Percentiles rank a stretch among this genome's conserved stretches.
phyloP scores from a whole-genome alignment of 1,140 invertebrate genomes.

The Atta colombica region DNA sequence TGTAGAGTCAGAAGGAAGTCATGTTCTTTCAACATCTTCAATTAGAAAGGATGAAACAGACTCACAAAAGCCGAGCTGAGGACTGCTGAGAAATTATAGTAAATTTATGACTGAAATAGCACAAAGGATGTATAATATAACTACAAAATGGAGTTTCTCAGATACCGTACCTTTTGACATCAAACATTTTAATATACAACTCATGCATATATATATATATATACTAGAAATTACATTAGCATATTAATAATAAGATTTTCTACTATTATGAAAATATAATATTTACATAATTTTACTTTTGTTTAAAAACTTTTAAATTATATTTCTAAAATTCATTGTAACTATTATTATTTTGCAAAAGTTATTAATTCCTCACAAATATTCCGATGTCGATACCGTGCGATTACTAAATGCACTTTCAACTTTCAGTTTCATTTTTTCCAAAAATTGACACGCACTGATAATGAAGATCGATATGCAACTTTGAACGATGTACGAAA shows the following conservation, averaged over 20 bases:
- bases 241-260: background rate
- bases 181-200: background rate
- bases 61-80: background rate
- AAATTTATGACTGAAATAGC: background rate
- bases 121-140: conserved; percentile 7
- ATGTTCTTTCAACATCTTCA: conserved; percentile 5
- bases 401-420: background rate
- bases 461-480: conserved; percentile 24
- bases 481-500: background rate
- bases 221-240: background rate
- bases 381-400: background rate
- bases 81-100: background rate
- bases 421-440: background rate
- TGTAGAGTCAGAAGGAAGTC: background rate
- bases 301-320: background rate
- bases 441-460: background rate
- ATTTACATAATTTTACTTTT: background rate
- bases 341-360: background rate
- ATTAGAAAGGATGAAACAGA: conserved; percentile 29
- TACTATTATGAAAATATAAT: background rate
- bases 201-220: background rate
- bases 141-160: background rate
- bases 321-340: background rate
- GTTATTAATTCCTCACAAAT: background rate
- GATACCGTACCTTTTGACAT: background rate